Conservation (phyloP, 2,888 invertebrate species). For the Limnephilus rhombicus region DNA sequence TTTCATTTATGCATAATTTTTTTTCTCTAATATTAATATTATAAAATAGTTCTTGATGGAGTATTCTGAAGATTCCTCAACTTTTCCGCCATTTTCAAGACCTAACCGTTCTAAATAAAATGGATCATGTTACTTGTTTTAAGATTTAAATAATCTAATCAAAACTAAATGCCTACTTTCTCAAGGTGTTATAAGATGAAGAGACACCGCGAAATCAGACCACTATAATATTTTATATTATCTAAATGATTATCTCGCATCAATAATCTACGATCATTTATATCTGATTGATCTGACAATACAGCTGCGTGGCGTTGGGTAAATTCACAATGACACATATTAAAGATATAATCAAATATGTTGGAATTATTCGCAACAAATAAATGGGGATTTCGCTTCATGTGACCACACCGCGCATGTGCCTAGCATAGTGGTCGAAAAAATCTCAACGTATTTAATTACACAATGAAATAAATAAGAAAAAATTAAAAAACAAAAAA, state of each 20-base stretch:
- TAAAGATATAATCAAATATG: neutral
- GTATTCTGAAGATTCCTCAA: too few relatives aligned
- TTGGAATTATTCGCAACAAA: neutral
- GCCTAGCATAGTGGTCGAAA: too few relatives aligned
- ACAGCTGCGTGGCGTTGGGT: neutral
- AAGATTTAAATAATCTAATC: neutral
- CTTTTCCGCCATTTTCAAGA: too few relatives aligned
- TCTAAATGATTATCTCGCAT: neutral
- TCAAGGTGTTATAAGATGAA: neutral
- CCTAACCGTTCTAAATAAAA: too few relatives aligned
- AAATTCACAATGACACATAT: neutral
- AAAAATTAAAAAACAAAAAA: too few relatives aligned
- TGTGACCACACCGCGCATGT: too few relatives aligned
- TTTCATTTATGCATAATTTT: too few relatives aligned
- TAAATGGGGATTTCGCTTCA: neutral
- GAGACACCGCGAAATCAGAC: neutral
- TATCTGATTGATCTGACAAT: neutral
- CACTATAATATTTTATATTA: neutral
- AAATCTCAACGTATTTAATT: too few relatives aligned
- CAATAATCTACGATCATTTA: neutral
- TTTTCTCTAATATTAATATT: too few relatives aligned
- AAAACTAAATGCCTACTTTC: neutral
- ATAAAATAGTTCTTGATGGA: too few relatives aligned
- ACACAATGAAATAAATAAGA: too few relatives aligned
- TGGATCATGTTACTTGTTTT: neutral